These are phyloP conservation scores for Horisme vitalbata DNA, from an alignment of 2,888 invertebrate genomes.

Conservation along the genomic window DNA sequence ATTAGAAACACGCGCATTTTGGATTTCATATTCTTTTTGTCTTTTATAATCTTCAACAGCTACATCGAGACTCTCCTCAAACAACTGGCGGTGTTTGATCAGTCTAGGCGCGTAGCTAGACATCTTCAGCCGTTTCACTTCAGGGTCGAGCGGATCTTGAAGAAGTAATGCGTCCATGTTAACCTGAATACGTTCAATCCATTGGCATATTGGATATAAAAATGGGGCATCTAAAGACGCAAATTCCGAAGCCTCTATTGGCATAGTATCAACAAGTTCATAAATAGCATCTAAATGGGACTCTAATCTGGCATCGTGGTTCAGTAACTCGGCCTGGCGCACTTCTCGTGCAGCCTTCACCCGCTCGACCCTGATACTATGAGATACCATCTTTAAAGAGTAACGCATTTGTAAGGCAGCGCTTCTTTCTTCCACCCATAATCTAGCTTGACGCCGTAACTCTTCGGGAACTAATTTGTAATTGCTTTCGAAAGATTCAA, in stretches of 20 bases:
- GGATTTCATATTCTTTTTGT: conserved; percentile 51
- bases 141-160: conserved; percentile 43
- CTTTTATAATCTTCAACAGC: conserved; percentile 46
- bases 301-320: conserved; percentile 55
- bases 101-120: conserved; percentile 59
- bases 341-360: conserved; percentile 50
- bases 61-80: conserved; percentile 54
- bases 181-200: conserved; percentile 48
- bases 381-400: conserved; percentile 60
- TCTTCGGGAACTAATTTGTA: conserved; percentile 53
- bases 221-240: conserved; percentile 46
- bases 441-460: conserved; percentile 50
- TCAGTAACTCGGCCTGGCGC: conserved; percentile 54
- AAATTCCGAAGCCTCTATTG: conserved; percentile 49
- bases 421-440: conserved; percentile 60
- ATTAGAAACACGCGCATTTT: conserved; percentile 64
- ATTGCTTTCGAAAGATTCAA: conserved; percentile 62
- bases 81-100: conserved; percentile 49
- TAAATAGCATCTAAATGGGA: conserved; percentile 61
- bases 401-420: conserved; percentile 55
- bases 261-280: conserved; percentile 48
- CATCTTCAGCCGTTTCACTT: conserved; percentile 59
- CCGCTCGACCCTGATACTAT: conserved; percentile 60
- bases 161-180: conserved; percentile 44
- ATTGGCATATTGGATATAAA: conserved; percentile 56